These are phyloP conservation scores for Mellivora capensis DNA, from an alignment of 2,113 vertebrate species.

Conservation along the genomic window DNA sequence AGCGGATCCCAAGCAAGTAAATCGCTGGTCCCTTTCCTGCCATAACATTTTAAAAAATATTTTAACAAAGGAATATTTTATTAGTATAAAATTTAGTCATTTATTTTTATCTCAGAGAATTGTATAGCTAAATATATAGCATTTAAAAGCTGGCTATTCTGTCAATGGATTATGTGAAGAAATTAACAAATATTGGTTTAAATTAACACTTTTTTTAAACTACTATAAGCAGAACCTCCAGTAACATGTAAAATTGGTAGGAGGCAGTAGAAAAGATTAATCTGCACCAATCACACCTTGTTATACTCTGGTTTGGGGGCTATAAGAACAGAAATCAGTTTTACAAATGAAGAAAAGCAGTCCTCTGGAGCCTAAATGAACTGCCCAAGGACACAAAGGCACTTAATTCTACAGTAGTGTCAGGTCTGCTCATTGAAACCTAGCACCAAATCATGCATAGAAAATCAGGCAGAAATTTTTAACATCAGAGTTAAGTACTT, in stretches of 20 bases:
- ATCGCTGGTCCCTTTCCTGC: conserved; percentile 89
- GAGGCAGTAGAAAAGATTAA: background rate
- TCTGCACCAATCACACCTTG: background rate
- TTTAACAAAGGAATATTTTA: conserved; percentile 38
- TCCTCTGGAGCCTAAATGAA: background rate
- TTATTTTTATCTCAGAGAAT: conserved; percentile 31
- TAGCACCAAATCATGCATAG: background rate
- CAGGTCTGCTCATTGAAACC: background rate
- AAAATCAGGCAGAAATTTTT: conserved; percentile 32
- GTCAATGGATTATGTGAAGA: background rate
- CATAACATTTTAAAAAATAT: conserved; percentile 57
- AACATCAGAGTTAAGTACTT: background rate
- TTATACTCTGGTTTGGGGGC: background rate
- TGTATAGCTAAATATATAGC: background rate
- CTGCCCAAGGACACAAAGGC: background rate
- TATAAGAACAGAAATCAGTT: background rate
- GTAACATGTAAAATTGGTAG: background rate
- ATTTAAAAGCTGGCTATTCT: conserved; percentile 11
- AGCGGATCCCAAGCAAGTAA: conserved; percentile 94
- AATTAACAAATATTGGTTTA: background rate
- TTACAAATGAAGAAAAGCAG: conserved; percentile 24
- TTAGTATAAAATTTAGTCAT: conserved; percentile 29
- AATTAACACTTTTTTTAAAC: background rate
- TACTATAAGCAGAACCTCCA: background rate
- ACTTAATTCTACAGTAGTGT: background rate